A percentile compares a stretch with the other conserved stretches of the same genome.
Evolutionary conservation across 1,140 invertebrate species (phyloP).

Genomic region (Saxidomus purpurata): DNA sequence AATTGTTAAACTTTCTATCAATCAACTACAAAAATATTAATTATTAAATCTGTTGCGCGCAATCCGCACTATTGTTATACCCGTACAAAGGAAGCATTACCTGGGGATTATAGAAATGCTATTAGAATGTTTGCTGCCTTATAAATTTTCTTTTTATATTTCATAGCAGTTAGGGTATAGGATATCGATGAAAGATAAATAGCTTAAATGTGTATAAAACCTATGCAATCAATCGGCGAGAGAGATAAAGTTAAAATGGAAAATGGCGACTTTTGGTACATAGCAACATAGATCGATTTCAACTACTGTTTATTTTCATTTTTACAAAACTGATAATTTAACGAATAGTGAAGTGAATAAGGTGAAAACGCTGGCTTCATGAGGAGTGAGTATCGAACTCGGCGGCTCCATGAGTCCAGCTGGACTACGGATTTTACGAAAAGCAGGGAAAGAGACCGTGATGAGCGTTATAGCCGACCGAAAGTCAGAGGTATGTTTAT

Average conservation of each 20-base stretch:
- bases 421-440: constrained; percentile 42
- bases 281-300: constrained; percentile 59
- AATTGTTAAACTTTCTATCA: too few relatives aligned
- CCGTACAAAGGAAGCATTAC: not conserved
- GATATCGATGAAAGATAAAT: constrained; percentile 64
- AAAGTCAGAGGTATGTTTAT: constrained; percentile 36
- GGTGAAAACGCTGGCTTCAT: not conserved
- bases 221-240: constrained; percentile 54
- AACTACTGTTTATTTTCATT: constrained; percentile 13
- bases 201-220: constrained; percentile 57
- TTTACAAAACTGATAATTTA: constrained; percentile 3
- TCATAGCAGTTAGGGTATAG: constrained; percentile 22
- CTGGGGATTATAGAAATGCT: constrained; percentile 10
- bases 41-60: constrained; percentile 31
- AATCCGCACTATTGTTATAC: not conserved
- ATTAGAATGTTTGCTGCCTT: constrained; percentile 22
- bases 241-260: constrained; percentile 63
- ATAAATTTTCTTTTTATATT: constrained; percentile 33
- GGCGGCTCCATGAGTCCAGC: constrained; percentile 23
- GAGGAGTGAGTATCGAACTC: constrained; percentile 28
- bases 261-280: constrained; percentile 52
- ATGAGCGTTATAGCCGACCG: constrained; percentile 38
- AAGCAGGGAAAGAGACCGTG: not conserved
- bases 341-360: not conserved
- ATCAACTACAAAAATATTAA: not conserved